Evolutionary conservation across 2,888 invertebrate genomes (phyloP), one percentile per base, ranked within the genome.

Genomic region (Megalurothrips usitatus): DNA sequence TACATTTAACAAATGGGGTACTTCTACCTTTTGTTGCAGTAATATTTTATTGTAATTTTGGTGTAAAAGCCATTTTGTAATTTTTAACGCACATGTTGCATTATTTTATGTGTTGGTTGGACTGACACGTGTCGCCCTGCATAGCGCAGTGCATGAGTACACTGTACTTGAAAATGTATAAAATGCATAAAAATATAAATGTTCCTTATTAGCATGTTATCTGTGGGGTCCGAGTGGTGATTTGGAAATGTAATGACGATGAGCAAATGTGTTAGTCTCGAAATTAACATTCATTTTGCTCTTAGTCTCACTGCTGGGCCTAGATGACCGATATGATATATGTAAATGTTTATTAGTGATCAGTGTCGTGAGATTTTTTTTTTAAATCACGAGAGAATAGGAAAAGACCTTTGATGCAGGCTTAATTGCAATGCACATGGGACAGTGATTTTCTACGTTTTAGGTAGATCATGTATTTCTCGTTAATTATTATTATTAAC

Each of bases 401-500:
- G 23, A 10, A 75, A 75, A 75, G 68, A 75, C 68, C 68, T 75
- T 26, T 75, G 68, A 26, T 75, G 68, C 68, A 23, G 26, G 68
- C 68, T 26, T 75, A 75, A 23, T 68, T 75, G 68, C 68, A 75
- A 75, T 75, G 68, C 68, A 75, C 68, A 75, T 75, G 23, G 68
- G 68, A 75, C 26, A 75, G 68, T 75, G 68, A 75, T 75, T 75
- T 75, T 75, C 68, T 75, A 75, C 68, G 68, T 75, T 75, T 75
- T 75, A 75, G 68, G 68, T 75, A 75, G 68, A 75, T 26, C 23
- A 26, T 75, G 68, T 75, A 75, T 75, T 75, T 75, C 68, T 75
- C 68, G 68, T 75, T 75, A 75, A 75, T 75, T 75, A 75, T 75
- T 75, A 75, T 75, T 75, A 75, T 75, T 75, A 75, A 75, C 68